These are phyloP conservation scores for Odobenus rosmarus DNA, from an alignment of 2,113 vertebrate species.

Conservation along the genomic window DNA sequence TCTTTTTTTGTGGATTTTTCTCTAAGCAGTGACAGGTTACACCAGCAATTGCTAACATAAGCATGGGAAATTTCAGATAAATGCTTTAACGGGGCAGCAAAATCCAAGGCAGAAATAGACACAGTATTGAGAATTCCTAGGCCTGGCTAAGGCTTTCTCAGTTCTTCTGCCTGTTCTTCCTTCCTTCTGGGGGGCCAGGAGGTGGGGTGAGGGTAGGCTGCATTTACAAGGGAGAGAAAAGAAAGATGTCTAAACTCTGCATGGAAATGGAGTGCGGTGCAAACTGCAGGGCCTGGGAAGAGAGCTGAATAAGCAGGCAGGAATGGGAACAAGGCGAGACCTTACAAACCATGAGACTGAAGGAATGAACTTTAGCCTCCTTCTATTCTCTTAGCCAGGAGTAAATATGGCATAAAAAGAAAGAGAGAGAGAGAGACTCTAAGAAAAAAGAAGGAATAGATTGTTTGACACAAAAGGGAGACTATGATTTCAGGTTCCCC, in stretches of 20 bases:
- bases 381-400: neutral
- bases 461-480: neutral
- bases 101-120: neutral
- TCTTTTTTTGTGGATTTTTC: constrained; percentile 60
- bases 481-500: neutral
- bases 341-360: neutral
- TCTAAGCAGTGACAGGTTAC: constrained; percentile 58
- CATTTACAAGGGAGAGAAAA: neutral
- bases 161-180: neutral
- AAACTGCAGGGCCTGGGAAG: neutral
- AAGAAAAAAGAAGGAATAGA: neutral
- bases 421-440: neutral
- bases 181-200: neutral
- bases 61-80: constrained; percentile 60
- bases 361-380: neutral
- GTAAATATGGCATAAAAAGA: neutral
- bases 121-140: neutral
- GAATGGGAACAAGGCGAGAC: neutral
- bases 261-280: too few relatives aligned
- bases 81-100: constrained; percentile 65
- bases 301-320: neutral
- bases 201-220: neutral
- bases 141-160: neutral
- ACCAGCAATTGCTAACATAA: constrained; percentile 49
- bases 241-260: neutral